Evolutionary conservation across 2,113 vertebrate genomes (phyloP).

Genomic region (Pedetes capensis): DNA sequence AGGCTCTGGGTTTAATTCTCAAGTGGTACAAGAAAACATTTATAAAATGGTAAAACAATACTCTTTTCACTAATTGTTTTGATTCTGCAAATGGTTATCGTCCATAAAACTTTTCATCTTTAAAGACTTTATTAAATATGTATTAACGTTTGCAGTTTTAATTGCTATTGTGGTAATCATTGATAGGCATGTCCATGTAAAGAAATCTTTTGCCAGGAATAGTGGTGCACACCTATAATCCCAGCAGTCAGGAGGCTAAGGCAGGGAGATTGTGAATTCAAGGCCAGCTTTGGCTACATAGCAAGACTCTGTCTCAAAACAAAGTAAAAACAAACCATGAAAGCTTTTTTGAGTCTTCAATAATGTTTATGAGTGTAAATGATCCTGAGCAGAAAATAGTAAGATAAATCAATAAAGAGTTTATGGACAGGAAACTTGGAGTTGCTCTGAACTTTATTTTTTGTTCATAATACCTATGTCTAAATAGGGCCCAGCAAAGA

Average conservation of each 20-base stretch:
- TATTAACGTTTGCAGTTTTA: conserved; percentile 18
- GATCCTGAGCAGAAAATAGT: not conserved
- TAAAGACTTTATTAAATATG: not conserved
- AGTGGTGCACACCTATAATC: too few species aligned
- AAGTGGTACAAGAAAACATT: too few species aligned
- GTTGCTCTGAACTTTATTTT: not conserved
- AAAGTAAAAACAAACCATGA: not conserved
- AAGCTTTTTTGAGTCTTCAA: not conserved
- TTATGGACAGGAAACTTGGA: not conserved
- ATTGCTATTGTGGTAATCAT: not conserved
- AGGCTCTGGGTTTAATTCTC: too few species aligned
- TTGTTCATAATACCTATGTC: not conserved
- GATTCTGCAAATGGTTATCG: not conserved
- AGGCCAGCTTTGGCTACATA: too few species aligned
- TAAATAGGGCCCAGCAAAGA: not conserved
- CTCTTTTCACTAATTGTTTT: not conserved
- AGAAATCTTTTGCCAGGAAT: too few species aligned
- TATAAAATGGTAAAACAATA: not conserved
- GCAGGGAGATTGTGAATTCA: too few species aligned
- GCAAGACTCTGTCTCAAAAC: too few species aligned
- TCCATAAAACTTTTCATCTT: not conserved
- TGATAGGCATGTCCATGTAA: too few species aligned
- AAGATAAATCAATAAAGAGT: not conserved
- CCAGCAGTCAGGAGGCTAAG: too few species aligned
- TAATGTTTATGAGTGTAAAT: not conserved